Percentiles rank a stretch among this genome's conserved stretches.
These are phyloP conservation scores for Brachyistius frenatus DNA, from an alignment of 2,113 vertebrate genomes.

Conservation along the genomic window DNA sequence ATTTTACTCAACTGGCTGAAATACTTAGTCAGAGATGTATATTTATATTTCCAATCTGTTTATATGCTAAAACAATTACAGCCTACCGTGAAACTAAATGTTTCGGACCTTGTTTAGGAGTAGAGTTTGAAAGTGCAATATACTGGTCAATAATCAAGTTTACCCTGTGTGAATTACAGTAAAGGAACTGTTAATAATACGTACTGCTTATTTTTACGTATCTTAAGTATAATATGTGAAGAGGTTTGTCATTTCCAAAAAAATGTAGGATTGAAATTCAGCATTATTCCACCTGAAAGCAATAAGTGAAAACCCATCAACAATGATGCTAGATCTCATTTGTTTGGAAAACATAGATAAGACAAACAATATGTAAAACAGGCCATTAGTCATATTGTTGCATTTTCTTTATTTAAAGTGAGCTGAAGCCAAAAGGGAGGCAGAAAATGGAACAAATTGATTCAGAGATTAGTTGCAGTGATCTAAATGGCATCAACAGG, in stretches of 20 bases:
- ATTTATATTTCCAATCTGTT: neutral
- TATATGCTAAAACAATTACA: neutral
- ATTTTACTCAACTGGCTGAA: too few relatives aligned
- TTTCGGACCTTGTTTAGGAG: neutral
- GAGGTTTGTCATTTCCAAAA: neutral
- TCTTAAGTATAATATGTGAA: neutral
- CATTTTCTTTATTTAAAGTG: constrained; percentile 56
- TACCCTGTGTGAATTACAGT: too few relatives aligned
- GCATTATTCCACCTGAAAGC: neutral
- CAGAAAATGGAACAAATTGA: constrained; percentile 1
- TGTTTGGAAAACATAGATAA: neutral
- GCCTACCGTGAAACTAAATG: neutral
- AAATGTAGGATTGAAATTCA: neutral
- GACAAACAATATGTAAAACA: constrained; percentile 12
- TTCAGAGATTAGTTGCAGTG: constrained; percentile 18
- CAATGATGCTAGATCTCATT: neutral
- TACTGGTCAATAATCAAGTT: too few relatives aligned
- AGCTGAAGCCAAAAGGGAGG: constrained; percentile 33
- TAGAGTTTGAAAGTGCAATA: neutral
- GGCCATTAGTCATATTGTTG: constrained; percentile 24
- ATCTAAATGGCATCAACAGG: constrained; percentile 16
- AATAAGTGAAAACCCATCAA: neutral
- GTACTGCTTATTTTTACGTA: too few relatives aligned
- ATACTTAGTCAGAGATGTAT: neutral
- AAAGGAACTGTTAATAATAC: too few relatives aligned